Percentiles rank a stretch among this genome's conserved stretches.
phyloP scores from a whole-genome alignment of 2,888 invertebrate species.

The Drosophila affinis region DNA sequence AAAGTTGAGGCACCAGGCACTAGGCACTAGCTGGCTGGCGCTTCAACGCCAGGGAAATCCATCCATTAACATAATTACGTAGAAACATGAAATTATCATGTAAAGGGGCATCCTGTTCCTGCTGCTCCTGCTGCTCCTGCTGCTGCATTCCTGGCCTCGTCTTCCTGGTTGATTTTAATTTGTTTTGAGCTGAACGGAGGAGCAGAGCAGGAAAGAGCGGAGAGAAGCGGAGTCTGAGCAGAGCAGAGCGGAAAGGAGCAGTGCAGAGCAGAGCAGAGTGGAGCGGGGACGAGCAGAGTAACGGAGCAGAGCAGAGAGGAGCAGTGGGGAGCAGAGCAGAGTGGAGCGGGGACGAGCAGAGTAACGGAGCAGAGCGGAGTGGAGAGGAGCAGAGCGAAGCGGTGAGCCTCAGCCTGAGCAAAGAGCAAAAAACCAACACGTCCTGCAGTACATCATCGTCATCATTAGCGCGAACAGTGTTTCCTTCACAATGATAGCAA shows the following conservation, averaged over 20 bases:
- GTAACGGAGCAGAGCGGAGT: constrained; percentile 26
- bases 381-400: constrained; percentile 25
- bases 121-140: constrained; percentile 3
- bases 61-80: constrained; percentile 73
- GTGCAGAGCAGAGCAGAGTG: constrained; percentile 51
- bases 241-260: constrained; percentile 21
- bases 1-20: constrained; percentile 31
- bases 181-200: constrained; percentile 57
- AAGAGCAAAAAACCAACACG: constrained; percentile 72
- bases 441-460: constrained; percentile 78
- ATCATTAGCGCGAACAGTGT: constrained; percentile 66
- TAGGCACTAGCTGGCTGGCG: neutral
- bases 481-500: constrained; percentile 58
- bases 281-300: constrained; percentile 24
- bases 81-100: constrained; percentile 71
- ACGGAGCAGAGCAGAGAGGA: constrained; percentile 30
- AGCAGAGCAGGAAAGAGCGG: constrained; percentile 14
- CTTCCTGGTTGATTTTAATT: constrained; percentile 72
- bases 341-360: constrained; percentile 35
- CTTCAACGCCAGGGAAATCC: constrained; percentile 53
- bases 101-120: constrained; percentile 53
- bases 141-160: constrained; percentile 30
- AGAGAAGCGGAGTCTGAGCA: constrained; percentile 38
- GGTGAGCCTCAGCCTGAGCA: constrained; percentile 19
- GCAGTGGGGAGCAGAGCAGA: neutral